Base-by-base conservation (phyloP, 1,140 invertebrate genomes). In the Thereuonema tuberculata region DNA sequence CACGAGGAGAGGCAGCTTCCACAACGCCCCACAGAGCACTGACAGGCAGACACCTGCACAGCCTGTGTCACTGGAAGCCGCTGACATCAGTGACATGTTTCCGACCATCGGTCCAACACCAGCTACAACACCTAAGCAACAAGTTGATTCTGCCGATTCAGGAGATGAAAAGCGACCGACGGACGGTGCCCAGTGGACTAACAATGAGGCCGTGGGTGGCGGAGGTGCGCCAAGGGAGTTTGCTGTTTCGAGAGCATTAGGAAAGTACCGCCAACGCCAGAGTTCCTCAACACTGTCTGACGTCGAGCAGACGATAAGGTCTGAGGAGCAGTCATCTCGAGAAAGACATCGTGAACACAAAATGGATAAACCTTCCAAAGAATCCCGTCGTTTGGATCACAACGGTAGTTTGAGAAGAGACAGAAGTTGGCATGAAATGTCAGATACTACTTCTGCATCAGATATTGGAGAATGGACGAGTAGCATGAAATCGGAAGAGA, bases 201-300 rank as follows among this genome's bases (percentile, higher is more conserved):
- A 14, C 60, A 65, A 43, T 23, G 54, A 62, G 71, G 76, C 53
- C 67, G 78, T 80, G 67, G 80, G 52, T 77, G 77, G 64, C 69
- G 71, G 27, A 74, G 76, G 17, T 15, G 55, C 81, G 2, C 83
- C 82, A 55, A 81, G 86, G 80, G 86, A 90, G 72, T 90, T 89
- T 71, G 86, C 86, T 0, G 87, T 88, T 2, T 89, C 86, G 0
- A 74, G 86, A 67, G 86, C 86, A 1, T 72, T 90, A 37, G 86
- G 85, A 25, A 87, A 87, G 74, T 90, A 89, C 70, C 74, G 86
- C 55, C 79, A 87, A 67, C 76, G 84, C 63, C 86, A 87, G 67
- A 63, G 52, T 47, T 20, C 28, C 26, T 50, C 52, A 27, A 47
- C 15, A 27, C 37, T 24, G 48, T 31, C 46, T 25, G 56, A 43